Base-by-base conservation (phyloP, 2,888 invertebrate species). In the Tillus elongatus region DNA sequence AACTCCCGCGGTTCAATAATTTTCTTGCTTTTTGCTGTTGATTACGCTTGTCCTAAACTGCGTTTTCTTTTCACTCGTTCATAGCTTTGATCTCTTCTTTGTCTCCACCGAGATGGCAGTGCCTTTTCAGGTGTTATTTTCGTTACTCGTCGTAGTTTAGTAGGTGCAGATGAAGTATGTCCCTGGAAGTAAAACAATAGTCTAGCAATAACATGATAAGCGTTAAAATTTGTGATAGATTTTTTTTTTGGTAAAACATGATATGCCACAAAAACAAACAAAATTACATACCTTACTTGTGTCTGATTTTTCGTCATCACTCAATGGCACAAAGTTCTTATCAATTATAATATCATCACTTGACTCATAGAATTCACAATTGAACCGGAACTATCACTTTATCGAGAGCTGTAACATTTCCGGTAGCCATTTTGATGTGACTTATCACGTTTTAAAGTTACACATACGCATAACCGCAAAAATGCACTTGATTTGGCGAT, bases 11-110 rank as follows among this genome's bases (percentile, higher is more conserved):
- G 4, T 29, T 29, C n/a, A 4, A 29, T 11, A 10, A 29, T 4
- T 10, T 29, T 29, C 8, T 11, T 29, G 30, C 6, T n/a, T 29
- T 8, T n/a, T 9, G 4, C 30, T 8, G 6, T 10, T 10, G 30
- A 8, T 8, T 29, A 29, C 30, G 4, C 30, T 29, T 10, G 12
- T 10, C 30, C 30, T 29, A 29, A 29, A 29, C n/a, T 29, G 6
- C n/a, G n/a, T 29, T 29, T 29, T 6, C 30, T 29, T 29, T 29
- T 29, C n/a, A 19, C 24, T 19, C 24, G 6, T 19, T 8, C 24
- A 19, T 19, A 19, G 6, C n/a, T 8, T 19, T n/a, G n/a, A 19
- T 19, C 6, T 19, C n/a, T 19, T 19, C n/a, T 19, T 19, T 19
- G 24, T n/a, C 24, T 19, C 24, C 24, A 19, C n/a, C 24, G 6